phyloP scores from a whole-genome alignment of 2,113 vertebrate genomes.

The Callocephalon fimbriatum region DNA sequence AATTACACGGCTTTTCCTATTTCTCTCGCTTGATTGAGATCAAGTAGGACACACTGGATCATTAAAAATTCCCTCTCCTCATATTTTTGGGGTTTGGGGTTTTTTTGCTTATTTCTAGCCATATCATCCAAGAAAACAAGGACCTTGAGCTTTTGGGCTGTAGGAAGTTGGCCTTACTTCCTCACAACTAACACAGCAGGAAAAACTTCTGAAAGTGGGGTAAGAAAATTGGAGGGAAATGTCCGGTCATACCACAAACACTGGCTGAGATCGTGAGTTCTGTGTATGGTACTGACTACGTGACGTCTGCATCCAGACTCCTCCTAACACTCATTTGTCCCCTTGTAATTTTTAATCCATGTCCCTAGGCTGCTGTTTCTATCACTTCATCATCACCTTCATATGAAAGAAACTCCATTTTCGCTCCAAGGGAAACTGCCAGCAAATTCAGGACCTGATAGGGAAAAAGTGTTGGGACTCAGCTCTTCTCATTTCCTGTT shows the following conservation, averaged over 20 bases:
- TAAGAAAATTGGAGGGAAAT: background rate
- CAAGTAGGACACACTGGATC: background rate
- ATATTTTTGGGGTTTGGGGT: background rate
- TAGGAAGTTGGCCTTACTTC: background rate
- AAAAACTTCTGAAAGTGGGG: background rate
- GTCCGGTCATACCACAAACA: background rate
- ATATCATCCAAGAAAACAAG: background rate
- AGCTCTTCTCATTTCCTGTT: background rate
- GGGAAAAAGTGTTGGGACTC: background rate
- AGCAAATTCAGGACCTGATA: background rate
- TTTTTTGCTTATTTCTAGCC: background rate
- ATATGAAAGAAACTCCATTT: background rate
- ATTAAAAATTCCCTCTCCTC: background rate
- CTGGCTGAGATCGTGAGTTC: background rate
- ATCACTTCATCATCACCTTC: background rate
- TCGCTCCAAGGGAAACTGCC: background rate
- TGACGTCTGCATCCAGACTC: background rate
- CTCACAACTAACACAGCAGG: background rate
- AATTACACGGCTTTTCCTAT: rapidly evolving
- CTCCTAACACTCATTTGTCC: background rate
- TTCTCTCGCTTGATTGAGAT: background rate
- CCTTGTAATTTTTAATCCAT: background rate
- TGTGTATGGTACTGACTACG: rapidly evolving
- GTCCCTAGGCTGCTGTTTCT: background rate
- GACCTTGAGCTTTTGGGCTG: background rate